Base-by-base conservation (phyloP, 2,888 invertebrate genomes). In the Aplocera efformata region DNA sequence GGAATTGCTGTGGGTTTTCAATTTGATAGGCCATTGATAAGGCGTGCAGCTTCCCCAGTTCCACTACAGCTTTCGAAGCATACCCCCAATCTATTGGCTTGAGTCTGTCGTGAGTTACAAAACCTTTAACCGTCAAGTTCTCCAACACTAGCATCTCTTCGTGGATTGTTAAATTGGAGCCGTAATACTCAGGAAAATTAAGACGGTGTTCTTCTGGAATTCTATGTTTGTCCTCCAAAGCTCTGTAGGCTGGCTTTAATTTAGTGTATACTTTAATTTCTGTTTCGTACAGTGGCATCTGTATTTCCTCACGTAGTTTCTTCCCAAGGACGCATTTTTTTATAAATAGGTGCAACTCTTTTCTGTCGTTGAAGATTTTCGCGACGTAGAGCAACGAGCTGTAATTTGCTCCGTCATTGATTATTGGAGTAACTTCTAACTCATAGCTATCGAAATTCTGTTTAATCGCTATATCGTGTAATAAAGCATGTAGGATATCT, bases 21-120 rank as follows among this genome's bases (percentile, higher is more conserved):
- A 58, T 31, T 2, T 38, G 34, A 32, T 56, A 59, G 0, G 72
- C 76, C 9, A 76, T 63, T 0, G 84, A 81, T 0, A 84, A 42
- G 0, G 85, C 85, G 48, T 88, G 88, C 40, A 81, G 66, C 42
- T 78, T 79, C 0, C 79, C 83, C 11, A 86, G 52, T 10, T 63
- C 63, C 1, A 58, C 60, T 1, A 79, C 54, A 0, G 73, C 67
- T 0, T 64, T 47, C 0, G 59, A 48, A 0, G 77, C 76, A 31
- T 80, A 79, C 1, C 67, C 63, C 75, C 78, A 79, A 32, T 74
- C 67, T 8, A 85, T 56, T 0, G 69, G 51, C 9, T 65, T 58
- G 7, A 74, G 60, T 37, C 80, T 66, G 22, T 79, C 64, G 17
- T 64, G 72, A 0, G 63, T 36, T 0, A 32, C 48, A 34, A 65